Evolutionary conservation across 1,140 invertebrate species (phyloP).

Genomic region (Ectropis grisescens): DNA sequence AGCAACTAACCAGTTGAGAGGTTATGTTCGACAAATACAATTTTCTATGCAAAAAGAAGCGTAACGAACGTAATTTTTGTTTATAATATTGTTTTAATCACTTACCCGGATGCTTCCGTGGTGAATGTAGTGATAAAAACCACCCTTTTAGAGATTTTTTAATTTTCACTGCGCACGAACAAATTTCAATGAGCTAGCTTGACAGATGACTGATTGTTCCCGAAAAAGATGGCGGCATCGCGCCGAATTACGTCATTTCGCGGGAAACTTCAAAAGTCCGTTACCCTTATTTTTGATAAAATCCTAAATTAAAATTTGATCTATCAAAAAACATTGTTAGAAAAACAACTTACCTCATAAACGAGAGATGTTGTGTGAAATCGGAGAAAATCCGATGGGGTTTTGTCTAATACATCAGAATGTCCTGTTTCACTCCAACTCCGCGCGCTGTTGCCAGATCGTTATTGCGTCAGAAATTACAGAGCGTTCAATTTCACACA

Average conservation of each 20-base stretch:
- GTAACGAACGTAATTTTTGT: conserved; percentile 5
- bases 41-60: conserved; percentile 15
- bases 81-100: conserved; percentile 12
- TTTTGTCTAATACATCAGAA: conserved; percentile 54
- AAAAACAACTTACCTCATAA: conserved; percentile 45
- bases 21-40: conserved; percentile 25
- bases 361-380: conserved; percentile 23
- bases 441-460: conserved; percentile 56
- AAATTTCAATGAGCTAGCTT: conserved; percentile 25
- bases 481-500: conserved; percentile 52
- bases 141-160: conserved; percentile 40
- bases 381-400: conserved; percentile 20
- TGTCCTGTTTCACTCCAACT: conserved; percentile 38
- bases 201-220: conserved; percentile 46
- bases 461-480: conserved; percentile 62
- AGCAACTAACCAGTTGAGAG: conserved; percentile 21
- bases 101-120: conserved; percentile 62
- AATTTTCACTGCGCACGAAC: conserved; percentile 28
- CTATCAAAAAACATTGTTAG: background rate
- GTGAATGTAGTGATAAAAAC: conserved; percentile 29
- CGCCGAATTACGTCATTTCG: conserved; percentile 52
- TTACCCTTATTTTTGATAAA: conserved; percentile 18
- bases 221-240: conserved; percentile 38
- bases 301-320: conserved; percentile 1
- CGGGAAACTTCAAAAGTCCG: conserved; percentile 50